These are phyloP conservation scores for Muscicapa adusta DNA, from an alignment of 2,113 vertebrate species.

Conservation along the genomic window DNA sequence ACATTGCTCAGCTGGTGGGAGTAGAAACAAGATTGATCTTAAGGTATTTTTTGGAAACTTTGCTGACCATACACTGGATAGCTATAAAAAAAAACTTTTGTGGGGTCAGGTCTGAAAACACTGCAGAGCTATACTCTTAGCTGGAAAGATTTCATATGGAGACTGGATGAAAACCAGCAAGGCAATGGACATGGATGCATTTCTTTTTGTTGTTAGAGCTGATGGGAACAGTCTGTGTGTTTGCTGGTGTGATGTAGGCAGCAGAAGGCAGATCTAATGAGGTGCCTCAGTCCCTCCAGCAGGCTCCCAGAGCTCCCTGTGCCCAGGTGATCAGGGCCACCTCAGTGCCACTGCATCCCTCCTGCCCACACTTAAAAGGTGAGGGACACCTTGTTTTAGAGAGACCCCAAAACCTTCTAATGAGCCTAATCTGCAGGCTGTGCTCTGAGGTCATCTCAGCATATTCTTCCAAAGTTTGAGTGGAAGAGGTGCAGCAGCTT, in stretches of 20 bases:
- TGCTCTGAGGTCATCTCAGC: neutral
- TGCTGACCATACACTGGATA: neutral
- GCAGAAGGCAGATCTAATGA: neutral
- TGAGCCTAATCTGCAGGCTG: neutral
- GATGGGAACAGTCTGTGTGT: neutral
- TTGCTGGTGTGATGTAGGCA: neutral
- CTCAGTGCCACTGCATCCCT: rapidly evolving
- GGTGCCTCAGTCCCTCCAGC: neutral
- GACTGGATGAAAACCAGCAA: neutral
- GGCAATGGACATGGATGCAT: neutral
- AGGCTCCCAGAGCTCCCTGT: neutral
- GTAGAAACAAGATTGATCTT: neutral
- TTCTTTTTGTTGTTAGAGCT: neutral
- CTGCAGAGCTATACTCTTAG: neutral
- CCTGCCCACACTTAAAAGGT: neutral
- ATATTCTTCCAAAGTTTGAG: neutral
- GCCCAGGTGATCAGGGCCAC: neutral
- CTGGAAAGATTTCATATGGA: neutral
- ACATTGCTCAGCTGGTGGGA: rapidly evolving
- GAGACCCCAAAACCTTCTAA: neutral
- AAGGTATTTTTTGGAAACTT: neutral
- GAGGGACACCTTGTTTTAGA: neutral
- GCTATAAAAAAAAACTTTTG: neutral
- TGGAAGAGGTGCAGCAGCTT: neutral
- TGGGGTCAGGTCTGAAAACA: neutral